These are phyloP conservation scores for Antrozous pallidus DNA, from an alignment of 2,797 vertebrate genomes.

Conservation along the genomic window DNA sequence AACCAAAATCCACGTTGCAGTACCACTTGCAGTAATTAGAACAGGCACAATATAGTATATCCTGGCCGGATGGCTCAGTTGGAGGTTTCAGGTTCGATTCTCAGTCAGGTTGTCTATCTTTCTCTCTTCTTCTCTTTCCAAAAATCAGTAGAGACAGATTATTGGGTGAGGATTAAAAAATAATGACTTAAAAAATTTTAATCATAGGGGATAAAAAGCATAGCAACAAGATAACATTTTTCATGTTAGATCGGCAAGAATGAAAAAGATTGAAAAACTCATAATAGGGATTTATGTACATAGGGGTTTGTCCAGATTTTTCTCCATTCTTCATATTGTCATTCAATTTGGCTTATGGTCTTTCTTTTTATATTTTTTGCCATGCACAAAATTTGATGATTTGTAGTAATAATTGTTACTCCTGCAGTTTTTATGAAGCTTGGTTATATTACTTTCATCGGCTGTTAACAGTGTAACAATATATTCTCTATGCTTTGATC, in stretches of 20 bases:
- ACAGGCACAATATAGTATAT: neutral
- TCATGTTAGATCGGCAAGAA: neutral
- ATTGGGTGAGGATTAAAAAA: neutral
- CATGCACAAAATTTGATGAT: neutral
- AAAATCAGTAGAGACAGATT: neutral
- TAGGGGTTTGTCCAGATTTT: neutral
- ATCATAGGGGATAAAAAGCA: neutral
- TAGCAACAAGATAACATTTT: neutral
- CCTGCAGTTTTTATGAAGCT: neutral
- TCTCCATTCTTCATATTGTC: neutral
- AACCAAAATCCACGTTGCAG: neutral
- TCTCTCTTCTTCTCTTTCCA: neutral
- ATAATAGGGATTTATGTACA: neutral
- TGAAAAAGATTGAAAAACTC: neutral
- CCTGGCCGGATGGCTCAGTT: neutral
- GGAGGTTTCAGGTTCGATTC: neutral
- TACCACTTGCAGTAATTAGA: neutral
- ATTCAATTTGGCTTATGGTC: neutral
- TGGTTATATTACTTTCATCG: slow-evolving; percentile 1
- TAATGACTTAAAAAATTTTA: neutral
- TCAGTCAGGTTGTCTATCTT: neutral
- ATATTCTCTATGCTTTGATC: neutral
- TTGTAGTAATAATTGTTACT: neutral
- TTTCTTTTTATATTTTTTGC: neutral
- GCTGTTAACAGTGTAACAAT: neutral